phyloP scores from a whole-genome alignment of 2,797 vertebrate species.

The Lepus townsendii region DNA sequence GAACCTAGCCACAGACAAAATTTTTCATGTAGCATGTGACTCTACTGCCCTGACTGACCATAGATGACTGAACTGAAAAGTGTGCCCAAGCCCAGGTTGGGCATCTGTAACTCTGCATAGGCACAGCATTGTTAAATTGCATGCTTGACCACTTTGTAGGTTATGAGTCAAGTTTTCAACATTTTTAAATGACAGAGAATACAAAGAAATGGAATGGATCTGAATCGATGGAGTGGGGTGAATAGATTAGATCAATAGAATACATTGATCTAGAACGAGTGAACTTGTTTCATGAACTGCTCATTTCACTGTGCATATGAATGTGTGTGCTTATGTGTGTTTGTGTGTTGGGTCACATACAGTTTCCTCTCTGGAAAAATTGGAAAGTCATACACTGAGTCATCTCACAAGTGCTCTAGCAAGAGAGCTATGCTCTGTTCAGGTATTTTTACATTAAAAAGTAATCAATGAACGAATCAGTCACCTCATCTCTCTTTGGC shows the following conservation, averaged over 20 bases:
- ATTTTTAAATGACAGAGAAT: conserved; percentile 52
- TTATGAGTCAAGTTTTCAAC: conserved; percentile 6
- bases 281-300: not conserved
- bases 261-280: not conserved
- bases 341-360: not conserved
- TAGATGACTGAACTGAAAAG: conserved; percentile 1
- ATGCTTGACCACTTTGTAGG: not conserved
- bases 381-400: not conserved
- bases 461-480: conserved; percentile 24
- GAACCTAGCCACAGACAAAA: not conserved
- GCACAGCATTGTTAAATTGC: not conserved
- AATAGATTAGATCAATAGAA: not conserved
- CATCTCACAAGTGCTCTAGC: not conserved
- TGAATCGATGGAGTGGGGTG: not conserved
- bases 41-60: not conserved
- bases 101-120: not conserved
- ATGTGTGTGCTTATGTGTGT: not conserved
- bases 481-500: conserved; percentile 2
- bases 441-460: not conserved
- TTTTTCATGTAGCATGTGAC: not conserved
- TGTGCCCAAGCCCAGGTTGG: not conserved
- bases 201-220: not conserved
- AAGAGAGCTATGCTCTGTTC: not conserved
- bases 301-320: not conserved
- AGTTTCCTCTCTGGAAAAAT: conserved; percentile 41